phyloP scores from a whole-genome alignment of 2,888 invertebrate species.

The Monoplex corrugatus region DNA sequence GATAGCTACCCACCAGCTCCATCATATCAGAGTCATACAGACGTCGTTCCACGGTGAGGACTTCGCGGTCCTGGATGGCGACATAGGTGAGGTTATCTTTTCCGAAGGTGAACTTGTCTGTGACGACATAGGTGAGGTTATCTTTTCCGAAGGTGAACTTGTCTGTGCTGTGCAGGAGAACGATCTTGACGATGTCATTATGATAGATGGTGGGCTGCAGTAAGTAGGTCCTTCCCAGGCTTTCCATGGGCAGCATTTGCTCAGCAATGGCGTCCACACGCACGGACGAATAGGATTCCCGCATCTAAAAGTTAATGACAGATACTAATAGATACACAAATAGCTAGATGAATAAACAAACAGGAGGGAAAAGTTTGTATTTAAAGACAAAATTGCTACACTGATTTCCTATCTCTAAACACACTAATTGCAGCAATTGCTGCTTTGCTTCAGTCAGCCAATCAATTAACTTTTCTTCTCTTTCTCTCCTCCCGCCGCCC shows the following conservation, averaged over 20 bases:
- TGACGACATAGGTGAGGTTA: too few species aligned
- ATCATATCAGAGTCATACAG: background rate
- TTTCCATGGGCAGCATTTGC: constrained; percentile 10
- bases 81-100: background rate
- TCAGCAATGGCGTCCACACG: background rate
- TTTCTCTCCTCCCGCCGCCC: too few species aligned
- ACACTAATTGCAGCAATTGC: too few species aligned
- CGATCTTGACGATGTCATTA: background rate
- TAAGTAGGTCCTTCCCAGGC: background rate
- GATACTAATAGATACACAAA: too few species aligned
- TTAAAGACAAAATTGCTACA: too few species aligned
- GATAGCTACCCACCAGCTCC: background rate
- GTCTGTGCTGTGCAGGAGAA: background rate
- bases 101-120: background rate
- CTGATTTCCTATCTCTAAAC: too few species aligned
- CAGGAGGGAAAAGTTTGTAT: too few species aligned
- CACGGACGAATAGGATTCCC: too few species aligned
- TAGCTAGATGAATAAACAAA: too few species aligned
- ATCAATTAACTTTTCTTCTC: too few species aligned
- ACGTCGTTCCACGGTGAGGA: background rate
- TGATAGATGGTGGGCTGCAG: background rate
- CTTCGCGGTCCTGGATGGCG: background rate
- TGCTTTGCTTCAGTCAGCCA: too few species aligned
- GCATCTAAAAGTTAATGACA: too few species aligned
- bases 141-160: background rate